Evolutionary conservation across 2,113 vertebrate species (phyloP).

Genomic region (Gobius niger): DNA sequence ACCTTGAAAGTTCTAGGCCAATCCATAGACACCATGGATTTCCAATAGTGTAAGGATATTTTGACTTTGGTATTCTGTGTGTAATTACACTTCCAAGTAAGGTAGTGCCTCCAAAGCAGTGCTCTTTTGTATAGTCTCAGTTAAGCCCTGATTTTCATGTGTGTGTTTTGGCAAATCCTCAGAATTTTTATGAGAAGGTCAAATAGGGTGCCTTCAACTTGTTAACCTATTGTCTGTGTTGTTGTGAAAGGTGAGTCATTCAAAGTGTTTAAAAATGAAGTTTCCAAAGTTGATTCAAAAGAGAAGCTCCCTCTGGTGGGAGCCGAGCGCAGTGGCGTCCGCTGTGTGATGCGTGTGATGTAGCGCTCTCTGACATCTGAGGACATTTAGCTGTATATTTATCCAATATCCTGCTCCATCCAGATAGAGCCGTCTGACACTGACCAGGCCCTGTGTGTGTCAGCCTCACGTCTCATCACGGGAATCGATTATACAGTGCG

Average conservation of each 20-base stretch:
- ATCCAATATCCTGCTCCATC: slow-evolving; percentile 40
- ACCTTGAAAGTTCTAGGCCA: slow-evolving; percentile 84
- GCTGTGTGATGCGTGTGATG: slow-evolving; percentile 13
- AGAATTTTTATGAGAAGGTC: no score
- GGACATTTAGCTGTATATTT: slow-evolving; percentile 57
- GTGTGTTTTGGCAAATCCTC: neutral
- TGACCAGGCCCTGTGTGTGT: slow-evolving; percentile 59
- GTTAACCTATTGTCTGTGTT: no score
- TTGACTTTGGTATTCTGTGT: slow-evolving; percentile 67
- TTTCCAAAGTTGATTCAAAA: slow-evolving; percentile 12
- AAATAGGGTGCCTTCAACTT: no score
- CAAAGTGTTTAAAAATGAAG: no score
- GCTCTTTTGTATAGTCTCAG: slow-evolving; percentile 26
- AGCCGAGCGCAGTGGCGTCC: slow-evolving; percentile 51
- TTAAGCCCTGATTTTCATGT: slow-evolving; percentile 19
- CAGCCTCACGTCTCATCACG: slow-evolving; percentile 65
- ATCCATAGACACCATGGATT: slow-evolving; percentile 73
- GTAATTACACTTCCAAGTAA: slow-evolving; percentile 62
- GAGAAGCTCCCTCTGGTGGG: slow-evolving; percentile 70
- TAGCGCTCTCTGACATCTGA: slow-evolving; percentile 64
- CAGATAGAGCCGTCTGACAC: slow-evolving; percentile 49
- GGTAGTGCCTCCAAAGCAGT: slow-evolving; percentile 28
- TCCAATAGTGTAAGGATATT: slow-evolving; percentile 69
- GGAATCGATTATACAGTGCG: slow-evolving; percentile 60
- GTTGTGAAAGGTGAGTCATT: no score